Percentiles rank a stretch among this genome's conserved stretches.
Conservation (phyloP, 1,140 invertebrate genomes). For the Drosophila bocqueti region DNA sequence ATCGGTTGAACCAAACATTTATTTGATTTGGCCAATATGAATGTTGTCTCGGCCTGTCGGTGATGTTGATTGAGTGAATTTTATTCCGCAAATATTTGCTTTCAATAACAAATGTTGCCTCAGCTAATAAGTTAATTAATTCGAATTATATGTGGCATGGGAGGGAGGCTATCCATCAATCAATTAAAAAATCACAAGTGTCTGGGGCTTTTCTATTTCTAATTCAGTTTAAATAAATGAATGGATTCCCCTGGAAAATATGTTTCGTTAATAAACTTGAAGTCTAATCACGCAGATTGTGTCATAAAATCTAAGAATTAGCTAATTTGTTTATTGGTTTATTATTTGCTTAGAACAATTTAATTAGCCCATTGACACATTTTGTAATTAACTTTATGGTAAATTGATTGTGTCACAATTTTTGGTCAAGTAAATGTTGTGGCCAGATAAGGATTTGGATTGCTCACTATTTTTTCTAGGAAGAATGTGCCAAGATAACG, state of each 20-base stretch:
- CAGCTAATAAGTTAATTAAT: conserved; percentile 46
- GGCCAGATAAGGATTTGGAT: conserved; percentile 12
- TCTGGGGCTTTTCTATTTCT: neutral
- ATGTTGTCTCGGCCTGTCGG: conserved; percentile 42
- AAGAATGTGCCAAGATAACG: neutral
- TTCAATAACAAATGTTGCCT: conserved; percentile 36
- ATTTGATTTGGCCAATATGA: conserved; percentile 61
- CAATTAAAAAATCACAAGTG: conserved; percentile 25
- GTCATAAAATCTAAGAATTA: neutral
- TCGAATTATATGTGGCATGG: neutral
- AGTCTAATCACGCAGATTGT: neutral
- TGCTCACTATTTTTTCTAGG: neutral
- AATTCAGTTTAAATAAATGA: neutral
- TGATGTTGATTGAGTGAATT: conserved; percentile 69
- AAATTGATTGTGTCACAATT: conserved; percentile 14
- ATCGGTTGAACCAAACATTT: conserved; percentile 37
- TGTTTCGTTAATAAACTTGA: neutral
- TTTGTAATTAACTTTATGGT: conserved; percentile 37
- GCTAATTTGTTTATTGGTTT: conserved; percentile 2
- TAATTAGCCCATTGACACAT: neutral
- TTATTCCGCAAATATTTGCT: conserved; percentile 40
- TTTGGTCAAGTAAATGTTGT: conserved; percentile 1
- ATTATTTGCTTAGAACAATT: neutral
- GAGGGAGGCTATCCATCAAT: conserved; percentile 17
- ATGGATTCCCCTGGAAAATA: neutral